Base-by-base conservation (phyloP, 92 coral and sea anemone genomes). In the Pocillopora meandrina region DNA sequence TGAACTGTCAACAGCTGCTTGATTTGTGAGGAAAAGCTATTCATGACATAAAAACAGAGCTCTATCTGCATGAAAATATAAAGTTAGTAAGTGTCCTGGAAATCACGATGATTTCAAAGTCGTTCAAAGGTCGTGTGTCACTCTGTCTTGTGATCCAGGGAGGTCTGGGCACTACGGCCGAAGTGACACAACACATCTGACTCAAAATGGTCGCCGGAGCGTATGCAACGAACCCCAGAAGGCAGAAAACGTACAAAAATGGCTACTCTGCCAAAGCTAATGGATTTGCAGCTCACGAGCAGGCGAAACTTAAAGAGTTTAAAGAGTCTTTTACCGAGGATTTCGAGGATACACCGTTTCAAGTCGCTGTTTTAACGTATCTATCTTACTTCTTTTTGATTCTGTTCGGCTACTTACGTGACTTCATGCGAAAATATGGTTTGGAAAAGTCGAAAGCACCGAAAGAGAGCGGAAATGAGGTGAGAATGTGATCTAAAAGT, bases 341-440 rank as follows among this genome's bases (percentile, higher is more conserved):
- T 70, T 96, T 94, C 72, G 98, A 96, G 82, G 96, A 92, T 70
- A 96, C 98, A 55, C 98, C 98, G 58, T 85, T 94, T 31, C 70
- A 87, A 68, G 94, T 94, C 56, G 98, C 98, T 55, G 98, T 96
- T 60, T 84, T 92, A 82, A 96, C 98, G 5, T 96, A 96, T 82
- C 88, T 96, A 59, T 90, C 95, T 12, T 96, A 96, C 79, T 89
- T 93, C 20, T 91, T 94, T n/a, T 83, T 96, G 60, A 94, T 94
- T 75, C 87, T 92, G 56, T 96, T 96, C 69, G 98, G 98, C 17
- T 92, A 96, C 84, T 76, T 96, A 77, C 91, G 98, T 65, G 98
- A 96, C 89, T 92, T 94, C 15, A 87, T 96, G 98, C 89, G 98
- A 72, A 90, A 92, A 61, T 92, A 96, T 52, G 98, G 98, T 20